phyloP scores from a whole-genome alignment of 2,113 vertebrate species.

The Macroglossus sobrinus region DNA sequence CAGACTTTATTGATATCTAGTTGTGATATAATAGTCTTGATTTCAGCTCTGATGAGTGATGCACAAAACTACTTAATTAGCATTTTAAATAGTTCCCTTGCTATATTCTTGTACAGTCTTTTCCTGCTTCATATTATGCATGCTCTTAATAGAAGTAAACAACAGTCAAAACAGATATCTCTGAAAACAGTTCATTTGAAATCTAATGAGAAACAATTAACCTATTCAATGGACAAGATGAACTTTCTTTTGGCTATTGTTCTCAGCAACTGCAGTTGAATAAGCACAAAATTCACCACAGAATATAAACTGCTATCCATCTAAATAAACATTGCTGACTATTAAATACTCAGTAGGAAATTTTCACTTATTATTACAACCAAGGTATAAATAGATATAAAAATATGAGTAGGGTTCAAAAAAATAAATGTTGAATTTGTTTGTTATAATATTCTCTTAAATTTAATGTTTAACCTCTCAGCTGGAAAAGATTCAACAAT shows the following conservation, averaged over 20 bases:
- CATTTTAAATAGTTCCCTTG: neutral
- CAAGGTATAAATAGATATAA: neutral
- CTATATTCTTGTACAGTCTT: neutral
- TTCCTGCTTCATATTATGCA: neutral
- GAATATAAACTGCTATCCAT: neutral
- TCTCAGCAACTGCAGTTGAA: neutral
- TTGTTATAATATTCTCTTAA: neutral
- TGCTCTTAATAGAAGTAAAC: neutral
- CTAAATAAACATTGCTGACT: neutral
- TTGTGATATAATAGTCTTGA: neutral
- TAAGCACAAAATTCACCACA: neutral
- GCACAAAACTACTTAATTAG: neutral
- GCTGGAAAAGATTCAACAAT: neutral
- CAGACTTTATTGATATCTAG: neutral
- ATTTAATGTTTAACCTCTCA: neutral
- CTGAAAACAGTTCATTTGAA: neutral
- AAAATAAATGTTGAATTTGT: neutral
- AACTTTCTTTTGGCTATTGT: neutral
- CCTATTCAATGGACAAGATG: neutral
- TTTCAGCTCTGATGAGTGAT: neutral
- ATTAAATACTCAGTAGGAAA: accelerated
- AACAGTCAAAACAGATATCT: neutral
- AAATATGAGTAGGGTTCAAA: neutral
- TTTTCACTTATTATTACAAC: neutral
- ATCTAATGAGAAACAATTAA: neutral